These are phyloP conservation scores for Ctenoplectra terminalis DNA, from an alignment of 1,140 invertebrate genomes.

Conservation along the genomic window DNA sequence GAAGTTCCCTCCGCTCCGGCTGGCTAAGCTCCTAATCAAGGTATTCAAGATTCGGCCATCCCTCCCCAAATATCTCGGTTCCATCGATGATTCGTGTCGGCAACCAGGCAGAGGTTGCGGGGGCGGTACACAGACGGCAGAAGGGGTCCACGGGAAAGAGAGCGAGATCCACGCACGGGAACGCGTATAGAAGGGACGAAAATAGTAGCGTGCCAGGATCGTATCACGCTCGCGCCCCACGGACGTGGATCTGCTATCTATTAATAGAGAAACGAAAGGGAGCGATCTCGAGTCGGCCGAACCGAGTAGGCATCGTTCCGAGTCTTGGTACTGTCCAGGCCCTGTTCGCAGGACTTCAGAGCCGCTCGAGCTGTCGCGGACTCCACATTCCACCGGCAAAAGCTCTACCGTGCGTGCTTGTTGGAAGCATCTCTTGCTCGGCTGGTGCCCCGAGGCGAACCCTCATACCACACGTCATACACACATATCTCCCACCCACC, in stretches of 20 bases:
- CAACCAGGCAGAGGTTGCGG: neutral
- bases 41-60: slow-evolving; percentile 31
- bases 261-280: slow-evolving; percentile 69
- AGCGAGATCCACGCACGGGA: slow-evolving; percentile 14
- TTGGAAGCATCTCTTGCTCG: slow-evolving; percentile 56
- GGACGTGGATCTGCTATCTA: slow-evolving; percentile 67
- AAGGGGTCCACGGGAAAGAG: slow-evolving; percentile 39
- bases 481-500: too few species aligned
- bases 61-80: slow-evolving; percentile 1
- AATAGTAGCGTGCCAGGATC: slow-evolving; percentile 76
- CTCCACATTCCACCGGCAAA: slow-evolving; percentile 84
- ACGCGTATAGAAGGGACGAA: slow-evolving; percentile 62
- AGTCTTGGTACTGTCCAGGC: slow-evolving; percentile 57
- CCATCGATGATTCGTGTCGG: slow-evolving; percentile 24
- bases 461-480: slow-evolving; percentile 35
- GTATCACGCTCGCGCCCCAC: slow-evolving; percentile 69
- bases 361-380: slow-evolving; percentile 83
- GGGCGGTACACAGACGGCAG: neutral
- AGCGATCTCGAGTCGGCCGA: slow-evolving; percentile 24
- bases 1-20: neutral
- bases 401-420: slow-evolving; percentile 72
- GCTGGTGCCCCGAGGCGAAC: slow-evolving; percentile 64
- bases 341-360: slow-evolving; percentile 77
- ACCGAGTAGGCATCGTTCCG: slow-evolving; percentile 30
- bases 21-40: slow-evolving; percentile 34